Conservation (phyloP, 2,888 invertebrate species). For the Rhyacophila evoluta region DNA sequence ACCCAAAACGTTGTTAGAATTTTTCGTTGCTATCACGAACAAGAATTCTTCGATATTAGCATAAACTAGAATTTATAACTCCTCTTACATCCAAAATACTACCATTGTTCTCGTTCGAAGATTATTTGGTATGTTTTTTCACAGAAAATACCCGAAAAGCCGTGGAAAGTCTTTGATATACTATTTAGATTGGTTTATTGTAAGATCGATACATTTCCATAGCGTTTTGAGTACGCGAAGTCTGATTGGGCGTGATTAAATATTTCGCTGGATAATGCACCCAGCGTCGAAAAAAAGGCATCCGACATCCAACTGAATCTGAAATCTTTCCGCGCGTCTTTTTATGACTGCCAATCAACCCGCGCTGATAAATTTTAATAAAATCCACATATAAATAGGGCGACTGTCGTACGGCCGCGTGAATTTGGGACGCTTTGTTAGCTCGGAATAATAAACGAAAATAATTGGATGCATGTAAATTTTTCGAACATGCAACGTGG, state of each 20-base stretch:
- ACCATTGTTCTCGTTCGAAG: no score
- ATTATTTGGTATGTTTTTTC: no score
- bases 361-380: constrained; percentile 8
- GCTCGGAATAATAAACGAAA: neutral
- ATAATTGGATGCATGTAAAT: constrained; percentile 17
- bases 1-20: no score
- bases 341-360: constrained; percentile 12
- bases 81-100: no score
- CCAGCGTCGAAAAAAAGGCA: neutral
- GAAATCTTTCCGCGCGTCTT: neutral
- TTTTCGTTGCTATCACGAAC: no score
- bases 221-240: neutral
- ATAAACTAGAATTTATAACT: no score
- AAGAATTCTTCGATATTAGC: no score
- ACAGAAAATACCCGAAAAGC: no score
- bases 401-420: neutral
- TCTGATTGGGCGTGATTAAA: neutral
- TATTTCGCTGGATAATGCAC: neutral
- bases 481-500: neutral
- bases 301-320: neutral
- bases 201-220: no score
- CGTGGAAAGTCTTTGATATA: no score
- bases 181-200: no score
- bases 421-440: neutral
- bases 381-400: constrained; percentile 8